Evolutionary conservation across 2,888 invertebrate species (phyloP).

Genomic region (Siphonodentalium dalli): DNA sequence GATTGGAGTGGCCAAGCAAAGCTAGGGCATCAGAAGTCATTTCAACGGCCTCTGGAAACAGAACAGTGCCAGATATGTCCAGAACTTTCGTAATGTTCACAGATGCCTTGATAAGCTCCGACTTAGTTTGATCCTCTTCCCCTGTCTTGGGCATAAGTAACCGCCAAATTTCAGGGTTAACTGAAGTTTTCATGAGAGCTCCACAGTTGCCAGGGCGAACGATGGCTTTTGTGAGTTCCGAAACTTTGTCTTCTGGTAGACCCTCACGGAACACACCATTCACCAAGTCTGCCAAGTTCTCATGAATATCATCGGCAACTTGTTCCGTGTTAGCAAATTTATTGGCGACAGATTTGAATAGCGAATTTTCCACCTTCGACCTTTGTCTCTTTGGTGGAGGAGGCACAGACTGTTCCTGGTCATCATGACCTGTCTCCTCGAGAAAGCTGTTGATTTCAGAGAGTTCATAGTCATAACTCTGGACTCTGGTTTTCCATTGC

Average conservation of each 20-base stretch:
- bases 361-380: no score
- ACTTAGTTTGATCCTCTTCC: neutral
- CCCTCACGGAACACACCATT: slow-evolving; percentile 7
- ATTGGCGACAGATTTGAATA: slow-evolving; percentile 7
- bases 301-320: slow-evolving; percentile 1
- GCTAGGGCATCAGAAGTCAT: slow-evolving; percentile 3
- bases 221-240: slow-evolving; percentile 5
- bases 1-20: slow-evolving; percentile 3
- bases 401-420: no score
- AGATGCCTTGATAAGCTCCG: slow-evolving; percentile 3
- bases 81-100: slow-evolving; percentile 1
- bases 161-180: slow-evolving; percentile 9
- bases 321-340: slow-evolving; percentile 2
- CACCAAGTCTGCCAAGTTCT: slow-evolving; percentile 3
- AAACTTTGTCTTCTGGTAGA: slow-evolving; percentile 2
- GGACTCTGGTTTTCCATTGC: no score
- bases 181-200: slow-evolving; percentile 1
- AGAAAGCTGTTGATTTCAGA: no score
- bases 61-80: neutral
- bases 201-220: slow-evolving; percentile 5
- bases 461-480: no score
- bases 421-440: no score
- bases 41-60: slow-evolving; percentile 1
- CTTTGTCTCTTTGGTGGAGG: no score
- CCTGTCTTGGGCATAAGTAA: slow-evolving; percentile 6